Conservation (phyloP, 2,113 vertebrate species). For the Neopipo cinnamomea region DNA sequence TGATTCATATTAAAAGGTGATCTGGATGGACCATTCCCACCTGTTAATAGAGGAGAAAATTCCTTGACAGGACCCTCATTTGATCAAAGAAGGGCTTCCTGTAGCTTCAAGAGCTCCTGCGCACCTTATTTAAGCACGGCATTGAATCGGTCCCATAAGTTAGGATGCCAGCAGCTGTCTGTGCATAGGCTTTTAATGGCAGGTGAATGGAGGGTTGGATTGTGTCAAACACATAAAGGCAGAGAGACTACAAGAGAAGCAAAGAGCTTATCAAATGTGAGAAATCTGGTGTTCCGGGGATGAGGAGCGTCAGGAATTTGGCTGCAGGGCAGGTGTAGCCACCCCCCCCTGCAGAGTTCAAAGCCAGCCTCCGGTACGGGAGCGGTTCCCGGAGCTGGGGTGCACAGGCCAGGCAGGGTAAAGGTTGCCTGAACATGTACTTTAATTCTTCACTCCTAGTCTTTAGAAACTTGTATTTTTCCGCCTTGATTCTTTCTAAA, state of each 20-base stretch:
- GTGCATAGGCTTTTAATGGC: neutral
- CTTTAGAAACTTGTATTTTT: neutral
- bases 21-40: neutral
- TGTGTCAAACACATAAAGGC: neutral
- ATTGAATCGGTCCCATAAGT: neutral
- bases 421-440: neutral
- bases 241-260: neutral
- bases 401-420: neutral
- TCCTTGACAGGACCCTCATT: neutral
- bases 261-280: neutral
- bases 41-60: neutral
- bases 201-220: neutral
- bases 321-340: neutral
- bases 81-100: neutral
- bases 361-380: neutral
- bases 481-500: neutral
- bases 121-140: neutral
- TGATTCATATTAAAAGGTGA: neutral
- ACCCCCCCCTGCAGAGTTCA: neutral
- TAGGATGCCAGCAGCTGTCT: neutral
- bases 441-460: neutral
- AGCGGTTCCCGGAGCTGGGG: neutral
- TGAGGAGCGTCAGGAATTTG: slow-evolving; percentile 32
- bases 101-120: neutral
- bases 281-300: slow-evolving; percentile 2